Base-by-base conservation (phyloP, 2,797 vertebrate species). In the Phoxinus dragarum region DNA sequence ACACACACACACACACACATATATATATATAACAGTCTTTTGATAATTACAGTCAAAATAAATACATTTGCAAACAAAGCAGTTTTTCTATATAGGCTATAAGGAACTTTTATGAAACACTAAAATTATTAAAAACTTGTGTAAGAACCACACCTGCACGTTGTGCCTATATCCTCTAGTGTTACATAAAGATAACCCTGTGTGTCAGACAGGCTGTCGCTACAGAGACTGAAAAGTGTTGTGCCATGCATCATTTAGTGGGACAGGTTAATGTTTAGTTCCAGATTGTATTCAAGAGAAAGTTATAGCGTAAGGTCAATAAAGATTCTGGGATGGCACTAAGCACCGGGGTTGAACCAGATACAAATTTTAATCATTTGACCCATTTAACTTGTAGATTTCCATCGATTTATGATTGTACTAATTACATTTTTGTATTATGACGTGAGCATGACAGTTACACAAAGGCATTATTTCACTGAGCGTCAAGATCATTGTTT, bases 231-330 rank as follows among this genome's bases (percentile, higher is more conserved):
- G 10, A 52, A 66, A n/a, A 81, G 21, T 71, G 9, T 59, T 12
- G 7, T 42, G n/a, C 16, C 19, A 19, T 42, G n/a, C 3, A 47
- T 82, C 54, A 64, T 27, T 81, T 7, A 54, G 16, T 47, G 72
- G 34, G 21, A 75, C 12, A 10, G n/a, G 72, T 40, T 67, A 83
- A 83, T 67, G 17, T 84, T 76, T 76, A 76, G 16, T 68, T 68
- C 44, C 6, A 21, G 61, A 76, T 12, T 42, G 16, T 42, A 66
- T 54, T 42, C 23, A 21, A 54, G 8, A 66, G 36, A 68, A 67
- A 54, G 27, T 19, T 9, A 66, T 47, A 75, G 36, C 2, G 56
- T 75, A 82, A 52, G 27, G 44, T 44, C 75, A 38, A 67, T 78
- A 78, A 78, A 78, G 54, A 78, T 42, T 52, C 42, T 27, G 44